Base-by-base conservation (phyloP, 2,113 vertebrate species). In the Rhadina sibilatrix region DNA sequence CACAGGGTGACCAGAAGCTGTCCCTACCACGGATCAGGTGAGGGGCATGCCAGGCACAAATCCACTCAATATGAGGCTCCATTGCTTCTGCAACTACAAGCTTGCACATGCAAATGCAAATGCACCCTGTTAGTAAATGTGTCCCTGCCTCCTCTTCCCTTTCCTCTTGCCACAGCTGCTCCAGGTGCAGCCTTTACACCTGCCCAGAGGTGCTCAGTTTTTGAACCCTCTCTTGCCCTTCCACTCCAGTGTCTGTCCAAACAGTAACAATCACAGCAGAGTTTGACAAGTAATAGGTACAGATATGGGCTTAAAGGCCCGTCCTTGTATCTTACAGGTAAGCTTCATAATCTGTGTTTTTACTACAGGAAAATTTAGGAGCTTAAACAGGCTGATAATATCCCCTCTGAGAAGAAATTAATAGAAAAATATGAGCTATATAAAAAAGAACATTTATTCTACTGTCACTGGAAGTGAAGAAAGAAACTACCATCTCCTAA, bases 21-120 rank as follows among this genome's bases (percentile, higher is more conserved):
- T 16, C n/a, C 10, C 30, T 59, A 72, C 46, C 4, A 2, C 0
- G 0, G 33, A 22, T n/a, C 46, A 37, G 37, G 15, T 20, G 40
- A 88, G n/a, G 4, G 12, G 6, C 49, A 74, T 28, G 25, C 13
- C 40, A 66, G 56, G 52, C 42, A 79, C 56, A 65, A 75, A 70
- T 9, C 23, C 65, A 5, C 15, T 35, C 47, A 52, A 25, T 33
- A n/a, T 7, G 23, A 44, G 31, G 12, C 24, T 52, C 10, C 5
- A 1, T 14, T 31, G n/a, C 16, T 44, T 83, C 65, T 52, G 27
- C 33, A 60, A 2, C 8, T 3, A 2, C n/a, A 15, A 27, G 21
- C 11, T 27, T 38, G 53, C 24, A 33, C 0, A 0, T 10, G 35
- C 18, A 74, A 81, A 60, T 33, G n/a, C 50, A 64, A 81, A 60